These are phyloP conservation scores for Cnemophilus loriae DNA, from an alignment of 2,113 vertebrate genomes.

Conservation along the genomic window DNA sequence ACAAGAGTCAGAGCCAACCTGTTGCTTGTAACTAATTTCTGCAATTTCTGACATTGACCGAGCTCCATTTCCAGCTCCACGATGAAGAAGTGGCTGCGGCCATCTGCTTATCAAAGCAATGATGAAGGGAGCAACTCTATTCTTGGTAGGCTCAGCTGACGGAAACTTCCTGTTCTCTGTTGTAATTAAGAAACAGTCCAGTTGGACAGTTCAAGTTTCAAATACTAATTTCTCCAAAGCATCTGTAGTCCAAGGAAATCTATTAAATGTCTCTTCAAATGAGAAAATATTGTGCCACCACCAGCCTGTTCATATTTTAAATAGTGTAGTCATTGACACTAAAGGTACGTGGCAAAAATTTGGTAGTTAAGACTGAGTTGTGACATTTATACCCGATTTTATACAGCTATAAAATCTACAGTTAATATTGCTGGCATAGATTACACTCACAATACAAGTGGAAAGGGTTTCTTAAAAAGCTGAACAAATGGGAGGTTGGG, in stretches of 20 bases:
- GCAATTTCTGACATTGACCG: not conserved
- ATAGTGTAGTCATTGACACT: not conserved
- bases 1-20: not conserved
- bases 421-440: not conserved
- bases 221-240: not conserved
- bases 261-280: not conserved
- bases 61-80: not conserved
- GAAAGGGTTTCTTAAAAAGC: constrained; percentile 54
- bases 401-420: not conserved
- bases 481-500: not conserved
- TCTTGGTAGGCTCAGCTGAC: not conserved
- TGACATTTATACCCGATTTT: not conserved
- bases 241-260: not conserved
- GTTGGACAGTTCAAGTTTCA: not conserved
- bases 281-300: not conserved
- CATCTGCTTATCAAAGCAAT: not conserved
- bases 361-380: not conserved
- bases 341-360: not conserved
- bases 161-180: not conserved
- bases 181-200: not conserved
- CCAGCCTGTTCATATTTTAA: not conserved
- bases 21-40: not conserved
- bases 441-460: not conserved
- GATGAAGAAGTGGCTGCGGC: not conserved
- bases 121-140: not conserved